Evolutionary conservation across 2,888 invertebrate genomes (phyloP).

Genomic region (Anthrax anthrax): DNA sequence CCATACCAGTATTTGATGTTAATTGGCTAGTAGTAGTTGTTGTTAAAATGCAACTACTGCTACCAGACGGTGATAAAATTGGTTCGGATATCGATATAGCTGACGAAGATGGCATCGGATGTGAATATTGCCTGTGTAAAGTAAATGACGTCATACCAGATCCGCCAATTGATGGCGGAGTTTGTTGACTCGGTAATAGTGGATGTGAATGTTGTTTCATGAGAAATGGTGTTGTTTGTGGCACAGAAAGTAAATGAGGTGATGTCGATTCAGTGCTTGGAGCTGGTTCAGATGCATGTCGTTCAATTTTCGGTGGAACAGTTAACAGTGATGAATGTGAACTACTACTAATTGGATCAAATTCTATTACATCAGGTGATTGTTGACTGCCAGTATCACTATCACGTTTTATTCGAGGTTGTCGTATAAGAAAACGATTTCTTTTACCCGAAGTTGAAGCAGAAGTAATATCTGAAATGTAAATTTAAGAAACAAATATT

Average conservation of each 20-base stretch:
- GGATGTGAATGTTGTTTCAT: slow-evolving; percentile 56
- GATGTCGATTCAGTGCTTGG: slow-evolving; percentile 38
- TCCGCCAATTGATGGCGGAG: slow-evolving; percentile 22
- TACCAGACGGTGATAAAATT: slow-evolving; percentile 5
- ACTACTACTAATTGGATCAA: slow-evolving; percentile 24
- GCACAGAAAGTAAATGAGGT: slow-evolving; percentile 42
- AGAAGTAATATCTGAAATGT: slow-evolving; percentile 1
- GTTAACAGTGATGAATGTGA: slow-evolving; percentile 25
- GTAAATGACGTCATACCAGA: slow-evolving; percentile 19
- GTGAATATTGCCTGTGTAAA: slow-evolving; percentile 40
- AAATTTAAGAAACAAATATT: neutral
- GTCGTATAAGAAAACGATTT: slow-evolving; percentile 49
- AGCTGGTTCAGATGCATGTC: slow-evolving; percentile 46
- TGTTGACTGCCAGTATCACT: slow-evolving; percentile 36
- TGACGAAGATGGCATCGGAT: slow-evolving; percentile 28
- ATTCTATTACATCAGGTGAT: slow-evolving; percentile 29
- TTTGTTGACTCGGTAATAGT: slow-evolving; percentile 45
- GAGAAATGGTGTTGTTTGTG: slow-evolving; percentile 39
- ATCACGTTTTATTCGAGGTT: slow-evolving; percentile 51
- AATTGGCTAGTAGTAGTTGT: slow-evolving; percentile 5
- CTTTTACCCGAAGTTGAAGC: slow-evolving; percentile 42
- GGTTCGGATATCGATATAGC: slow-evolving; percentile 10
- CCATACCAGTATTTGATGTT: neutral
- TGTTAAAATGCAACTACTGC: slow-evolving; percentile 6
- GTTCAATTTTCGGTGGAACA: slow-evolving; percentile 41